A percentile compares a stretch with the other conserved stretches of the same genome.
Evolutionary conservation across 2,113 vertebrate species (phyloP).

Genomic region (Ochotona princeps): DNA sequence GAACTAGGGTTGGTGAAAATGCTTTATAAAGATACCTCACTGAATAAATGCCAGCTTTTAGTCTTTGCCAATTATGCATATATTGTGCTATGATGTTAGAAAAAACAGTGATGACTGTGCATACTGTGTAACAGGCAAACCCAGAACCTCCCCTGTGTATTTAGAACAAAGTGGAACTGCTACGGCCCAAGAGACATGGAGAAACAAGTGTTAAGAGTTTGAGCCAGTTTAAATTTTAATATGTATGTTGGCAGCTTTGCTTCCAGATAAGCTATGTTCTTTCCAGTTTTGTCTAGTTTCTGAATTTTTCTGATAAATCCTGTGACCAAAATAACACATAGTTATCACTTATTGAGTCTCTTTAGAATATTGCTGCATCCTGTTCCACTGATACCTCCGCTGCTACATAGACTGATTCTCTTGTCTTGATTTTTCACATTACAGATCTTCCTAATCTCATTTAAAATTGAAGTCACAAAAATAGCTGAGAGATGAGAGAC

Average conservation of each 20-base stretch:
- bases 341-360: neutral
- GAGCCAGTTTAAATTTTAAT: conserved; percentile 22
- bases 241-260: neutral
- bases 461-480: conserved; percentile 46
- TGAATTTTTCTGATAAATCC: conserved; percentile 29
- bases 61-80: neutral
- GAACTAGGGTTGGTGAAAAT: neutral
- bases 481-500: neutral
- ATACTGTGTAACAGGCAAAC: neutral
- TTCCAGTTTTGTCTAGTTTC: neutral
- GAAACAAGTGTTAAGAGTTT: neutral
- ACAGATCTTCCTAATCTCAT: conserved; percentile 17
- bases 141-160: neutral
- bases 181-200: neutral
- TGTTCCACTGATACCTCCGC: neutral
- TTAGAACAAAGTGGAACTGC: neutral
- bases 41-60: neutral
- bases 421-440: neutral
- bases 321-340: neutral
- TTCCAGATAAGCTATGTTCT: conserved; percentile 6
- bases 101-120: neutral
- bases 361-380: neutral
- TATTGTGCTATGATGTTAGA: neutral
- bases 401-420: neutral
- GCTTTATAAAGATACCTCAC: neutral